A percentile compares a stretch with the other conserved stretches of the same genome.
Evolutionary conservation across 2,113 vertebrate genomes (phyloP).

Genomic region (human (Homo sapiens)): GRCh38 chr3:91469501-91470000

Average conservation of each 20-base stretch:
- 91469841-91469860: not conserved
- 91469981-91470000: not conserved
- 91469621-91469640: not conserved
- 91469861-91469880: not conserved
- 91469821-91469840: not conserved
- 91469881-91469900: not conserved
- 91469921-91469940: conserved; percentile 21
- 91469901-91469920: not conserved
- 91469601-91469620: not conserved
- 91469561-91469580: not conserved
- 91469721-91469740: not conserved
- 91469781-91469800: not conserved
- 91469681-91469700: not conserved
- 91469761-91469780: not conserved
- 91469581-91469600: not conserved
- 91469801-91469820: not conserved
- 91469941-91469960: not conserved
- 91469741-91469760: not conserved
- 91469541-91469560: not conserved
- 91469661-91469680: not conserved
- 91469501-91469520: not conserved
- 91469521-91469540: not conserved
- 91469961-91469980: not conserved
- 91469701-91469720: not conserved
- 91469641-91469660: not conserved